Evolutionary conservation across 2,113 vertebrate species (phyloP).

Genomic region (Calonectris borealis): DNA sequence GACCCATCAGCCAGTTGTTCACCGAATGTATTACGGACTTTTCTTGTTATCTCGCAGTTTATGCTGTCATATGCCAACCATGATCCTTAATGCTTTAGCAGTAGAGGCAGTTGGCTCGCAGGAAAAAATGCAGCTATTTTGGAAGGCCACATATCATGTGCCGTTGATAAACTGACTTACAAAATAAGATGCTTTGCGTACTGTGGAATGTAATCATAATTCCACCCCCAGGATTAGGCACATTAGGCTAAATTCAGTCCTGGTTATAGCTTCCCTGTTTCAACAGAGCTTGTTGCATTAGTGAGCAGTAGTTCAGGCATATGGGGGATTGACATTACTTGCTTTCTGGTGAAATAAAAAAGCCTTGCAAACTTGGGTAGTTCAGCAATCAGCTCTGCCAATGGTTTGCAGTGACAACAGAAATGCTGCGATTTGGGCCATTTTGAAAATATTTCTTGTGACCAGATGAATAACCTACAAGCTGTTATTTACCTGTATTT

Average conservation of each 20-base stretch:
- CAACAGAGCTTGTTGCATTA: neutral
- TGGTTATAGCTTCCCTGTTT: neutral
- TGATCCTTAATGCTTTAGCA: neutral
- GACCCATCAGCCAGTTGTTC: neutral
- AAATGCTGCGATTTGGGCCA: neutral
- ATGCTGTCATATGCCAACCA: neutral
- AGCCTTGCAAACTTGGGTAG: neutral
- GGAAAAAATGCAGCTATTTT: neutral
- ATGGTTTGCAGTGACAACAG: neutral
- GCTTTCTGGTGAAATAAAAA: neutral
- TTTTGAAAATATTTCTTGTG: neutral
- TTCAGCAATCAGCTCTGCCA: neutral
- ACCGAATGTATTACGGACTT: fast-evolving
- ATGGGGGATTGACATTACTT: neutral
- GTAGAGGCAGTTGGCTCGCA: neutral
- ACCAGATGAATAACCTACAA: neutral
- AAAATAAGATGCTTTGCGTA: neutral
- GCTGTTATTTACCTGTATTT: neutral
- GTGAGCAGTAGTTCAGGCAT: neutral
- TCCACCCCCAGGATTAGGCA: neutral
- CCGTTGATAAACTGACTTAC: neutral
- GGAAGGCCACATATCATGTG: neutral
- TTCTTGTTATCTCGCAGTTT: neutral
- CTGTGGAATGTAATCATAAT: neutral
- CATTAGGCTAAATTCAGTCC: neutral